These are phyloP conservation scores for Troglohyphantes excavatus DNA, from an alignment of 2,888 invertebrate genomes.

Conservation along the genomic window DNA sequence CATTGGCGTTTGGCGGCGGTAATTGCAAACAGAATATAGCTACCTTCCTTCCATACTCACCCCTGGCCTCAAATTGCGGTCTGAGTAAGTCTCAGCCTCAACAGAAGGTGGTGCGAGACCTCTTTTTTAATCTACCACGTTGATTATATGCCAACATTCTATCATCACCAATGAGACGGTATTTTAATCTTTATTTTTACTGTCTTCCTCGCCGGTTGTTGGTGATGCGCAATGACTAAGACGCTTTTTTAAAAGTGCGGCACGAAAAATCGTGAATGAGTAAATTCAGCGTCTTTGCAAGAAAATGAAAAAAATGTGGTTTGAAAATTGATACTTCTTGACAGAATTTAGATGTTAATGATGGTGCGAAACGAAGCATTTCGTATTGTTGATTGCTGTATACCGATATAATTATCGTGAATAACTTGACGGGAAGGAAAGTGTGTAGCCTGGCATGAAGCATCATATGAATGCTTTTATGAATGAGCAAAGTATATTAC, in stretches of 20 bases:
- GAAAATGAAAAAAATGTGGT: conserved; percentile 1
- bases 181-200: background rate
- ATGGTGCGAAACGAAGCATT: conserved; percentile 8
- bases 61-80: conserved; percentile 50
- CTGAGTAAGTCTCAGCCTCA: conserved; percentile 44
- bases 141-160: conserved; percentile 70
- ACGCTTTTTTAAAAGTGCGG: conserved; percentile 15
- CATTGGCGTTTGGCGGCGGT: conserved; percentile 55
- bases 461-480: background rate
- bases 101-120: background rate
- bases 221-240: conserved; percentile 33
- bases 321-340: conserved; percentile 32
- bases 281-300: background rate
- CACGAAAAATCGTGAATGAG: conserved; percentile 65
- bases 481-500: background rate
- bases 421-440: background rate
- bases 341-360: conserved; percentile 60
- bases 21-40: conserved; percentile 26
- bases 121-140: conserved; percentile 50
- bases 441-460: background rate
- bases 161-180: conserved; percentile 63
- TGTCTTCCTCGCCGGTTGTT: conserved; percentile 25
- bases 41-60: conserved; percentile 35
- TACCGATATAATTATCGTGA: background rate
- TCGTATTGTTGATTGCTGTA: background rate